Base-by-base conservation (phyloP, 1,140 invertebrate species). In the Calycopis cecrops region DNA sequence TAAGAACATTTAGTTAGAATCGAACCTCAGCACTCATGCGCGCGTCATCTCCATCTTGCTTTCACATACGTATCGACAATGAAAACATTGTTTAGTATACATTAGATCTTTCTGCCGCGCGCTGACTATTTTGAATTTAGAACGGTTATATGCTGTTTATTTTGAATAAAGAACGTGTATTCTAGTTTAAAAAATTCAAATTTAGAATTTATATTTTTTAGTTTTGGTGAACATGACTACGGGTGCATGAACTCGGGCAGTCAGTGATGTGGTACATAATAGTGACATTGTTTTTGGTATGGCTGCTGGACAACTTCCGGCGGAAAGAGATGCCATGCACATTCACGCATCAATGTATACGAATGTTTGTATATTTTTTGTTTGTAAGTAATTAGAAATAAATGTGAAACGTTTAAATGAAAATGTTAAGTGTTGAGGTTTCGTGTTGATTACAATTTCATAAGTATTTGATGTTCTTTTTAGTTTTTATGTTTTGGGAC, bases 201-300 rank as follows among this genome's bases (percentile, higher is more conserved):
- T 47, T 47, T 44, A 16, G 17, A 9, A 17, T 44, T 44, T 44
- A 14, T 44, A 16, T 16, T 44, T 42, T 44, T 44, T 44, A 4
- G 3, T 37, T 28, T 37, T 40, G 6, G 40, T 8, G 40, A 44
- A 6, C 40, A 44, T 44, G 40, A 9, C 40, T 16, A 42, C 9
- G 14, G 9, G 40, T 44, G 12, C 40, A 17, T 44, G 40, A 44
- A 44, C 40, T 44, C 17, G 4, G 40, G 14, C 40, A 14, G 40
- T 44, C 6, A 44, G 40, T 44, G 40, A 44, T 81, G 78, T 81
- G 76, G 78, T 76, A 71, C 56, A 66, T 77, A 60, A 65, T 76
- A 50, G 68, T 77, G 69, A 67, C 70, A 61, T 73, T 81, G 73
- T 69, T 74, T 71, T 58, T 81, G 64, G 68, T 81, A 73, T 81